These are phyloP conservation scores for Petrocephalus schoutedeni DNA, from an alignment of 2,797 vertebrate species.

Conservation along the genomic window DNA sequence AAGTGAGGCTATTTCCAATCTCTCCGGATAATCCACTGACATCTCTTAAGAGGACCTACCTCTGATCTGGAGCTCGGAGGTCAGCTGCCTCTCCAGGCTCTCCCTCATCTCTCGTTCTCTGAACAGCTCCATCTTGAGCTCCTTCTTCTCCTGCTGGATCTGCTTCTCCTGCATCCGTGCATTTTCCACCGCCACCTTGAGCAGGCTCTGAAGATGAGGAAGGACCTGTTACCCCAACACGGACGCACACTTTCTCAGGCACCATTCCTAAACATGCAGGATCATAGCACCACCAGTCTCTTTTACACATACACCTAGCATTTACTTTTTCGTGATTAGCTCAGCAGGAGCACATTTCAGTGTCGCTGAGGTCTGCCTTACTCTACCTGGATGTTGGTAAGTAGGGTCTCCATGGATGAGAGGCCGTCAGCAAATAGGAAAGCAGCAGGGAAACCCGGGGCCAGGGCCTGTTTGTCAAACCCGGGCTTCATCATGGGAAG, in stretches of 20 bases:
- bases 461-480: constrained; percentile 73
- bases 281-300: not conserved
- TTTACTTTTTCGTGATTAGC: not conserved
- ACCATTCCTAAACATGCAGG: not conserved
- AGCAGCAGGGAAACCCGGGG: constrained; percentile 79
- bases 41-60: constrained; percentile 55
- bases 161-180: constrained; percentile 92
- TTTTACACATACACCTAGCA: not conserved
- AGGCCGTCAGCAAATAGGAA: constrained; percentile 86
- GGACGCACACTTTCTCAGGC: not conserved
- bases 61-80: constrained; percentile 85
- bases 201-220: constrained; percentile 67
- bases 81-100: constrained; percentile 85
- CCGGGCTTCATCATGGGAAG: constrained; percentile 67
- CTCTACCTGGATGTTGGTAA: constrained; percentile 90
- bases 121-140: constrained; percentile 88
- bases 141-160: constrained; percentile 89
- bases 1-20: not conserved
- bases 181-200: constrained; percentile 93
- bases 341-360: not conserved
- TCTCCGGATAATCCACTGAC: not conserved
- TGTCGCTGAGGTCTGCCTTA: not conserved
- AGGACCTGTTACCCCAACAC: not conserved
- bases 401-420: constrained; percentile 87
- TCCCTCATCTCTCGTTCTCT: constrained; percentile 85